These are phyloP conservation scores for Stichodactyla helianthus DNA, from an alignment of 64 coral and sea anemone genomes.

Conservation along the genomic window DNA sequence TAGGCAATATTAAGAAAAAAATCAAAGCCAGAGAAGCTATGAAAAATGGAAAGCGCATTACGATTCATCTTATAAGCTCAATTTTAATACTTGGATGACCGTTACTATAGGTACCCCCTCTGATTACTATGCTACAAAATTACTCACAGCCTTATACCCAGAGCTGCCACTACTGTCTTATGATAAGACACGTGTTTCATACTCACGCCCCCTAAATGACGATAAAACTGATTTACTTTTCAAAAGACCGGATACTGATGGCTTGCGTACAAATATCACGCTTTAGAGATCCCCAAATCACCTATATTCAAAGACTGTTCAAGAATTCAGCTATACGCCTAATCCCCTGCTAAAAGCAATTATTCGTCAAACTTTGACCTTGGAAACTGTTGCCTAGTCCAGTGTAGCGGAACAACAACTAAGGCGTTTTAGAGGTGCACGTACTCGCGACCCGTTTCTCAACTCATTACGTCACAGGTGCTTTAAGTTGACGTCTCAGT, in stretches of 20 bases:
- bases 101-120: no score
- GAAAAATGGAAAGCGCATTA: background rate
- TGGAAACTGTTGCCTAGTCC: background rate
- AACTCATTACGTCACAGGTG: background rate
- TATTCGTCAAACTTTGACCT: background rate
- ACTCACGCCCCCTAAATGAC: background rate
- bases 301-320: background rate
- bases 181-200: background rate
- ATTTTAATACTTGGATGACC: background rate
- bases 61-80: background rate
- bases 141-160: background rate
- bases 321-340: no score
- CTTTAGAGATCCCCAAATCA: background rate
- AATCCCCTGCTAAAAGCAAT: no score
- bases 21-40: background rate
- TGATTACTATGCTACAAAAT: background rate
- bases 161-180: background rate
- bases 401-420: background rate
- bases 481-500: background rate
- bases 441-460: background rate
- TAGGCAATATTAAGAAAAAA: background rate
- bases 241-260: background rate
- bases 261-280: conserved; percentile 1
- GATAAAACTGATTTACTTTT: background rate
- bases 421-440: background rate